phyloP scores from a whole-genome alignment of 2,113 vertebrate genomes.

The Cyprinus carpio region DNA sequence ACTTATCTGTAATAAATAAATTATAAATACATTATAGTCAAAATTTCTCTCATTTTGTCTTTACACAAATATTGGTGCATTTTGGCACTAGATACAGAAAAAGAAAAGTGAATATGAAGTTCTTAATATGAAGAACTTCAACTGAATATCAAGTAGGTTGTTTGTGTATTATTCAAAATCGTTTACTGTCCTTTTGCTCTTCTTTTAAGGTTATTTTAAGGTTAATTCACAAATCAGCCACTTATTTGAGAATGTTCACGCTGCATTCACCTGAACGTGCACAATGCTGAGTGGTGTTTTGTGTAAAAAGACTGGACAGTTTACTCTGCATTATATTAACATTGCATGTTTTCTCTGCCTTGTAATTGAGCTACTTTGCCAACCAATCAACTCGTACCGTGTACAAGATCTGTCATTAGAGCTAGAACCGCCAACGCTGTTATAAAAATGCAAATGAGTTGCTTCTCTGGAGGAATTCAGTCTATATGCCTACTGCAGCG shows the following conservation, averaged over 20 bases:
- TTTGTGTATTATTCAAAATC: neutral
- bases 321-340: neutral
- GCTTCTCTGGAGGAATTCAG: neutral
- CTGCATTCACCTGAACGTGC: neutral
- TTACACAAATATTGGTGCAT: neutral
- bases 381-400: neutral
- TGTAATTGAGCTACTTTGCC: conserved; percentile 28
- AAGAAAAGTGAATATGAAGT: neutral
- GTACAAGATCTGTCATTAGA: conserved; percentile 35
- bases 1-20: no score
- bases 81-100: no score
- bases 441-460: conserved; percentile 47
- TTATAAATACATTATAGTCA: no score
- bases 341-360: neutral
- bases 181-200: neutral
- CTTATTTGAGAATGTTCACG: neutral
- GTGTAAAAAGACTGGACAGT: neutral
- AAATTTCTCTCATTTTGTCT: no score
- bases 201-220: neutral
- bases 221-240: neutral
- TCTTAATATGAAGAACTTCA: no score
- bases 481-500: neutral
- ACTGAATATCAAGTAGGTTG: neutral
- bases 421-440: neutral
- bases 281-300: neutral